phyloP scores from a whole-genome alignment of 2,888 invertebrate species.

The Spicauda simplicius region DNA sequence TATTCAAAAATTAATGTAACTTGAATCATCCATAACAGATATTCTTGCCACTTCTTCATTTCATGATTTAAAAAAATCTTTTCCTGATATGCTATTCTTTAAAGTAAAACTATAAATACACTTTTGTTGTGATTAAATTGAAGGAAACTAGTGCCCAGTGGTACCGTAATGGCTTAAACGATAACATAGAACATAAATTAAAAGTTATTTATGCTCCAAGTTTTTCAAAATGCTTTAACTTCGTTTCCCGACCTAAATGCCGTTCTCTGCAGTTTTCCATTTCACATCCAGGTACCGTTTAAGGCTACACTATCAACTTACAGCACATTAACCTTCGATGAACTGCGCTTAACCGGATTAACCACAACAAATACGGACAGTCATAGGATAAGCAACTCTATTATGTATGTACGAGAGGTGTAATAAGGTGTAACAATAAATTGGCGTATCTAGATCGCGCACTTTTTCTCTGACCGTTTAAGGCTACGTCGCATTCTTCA shows the following conservation, averaged over 20 bases:
- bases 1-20: too few relatives aligned
- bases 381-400: conserved; percentile 13
- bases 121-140: too few relatives aligned
- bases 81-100: too few relatives aligned
- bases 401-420: neutral
- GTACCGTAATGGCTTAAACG: too few relatives aligned
- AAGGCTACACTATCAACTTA: conserved; percentile 13
- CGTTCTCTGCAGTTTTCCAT: conserved; percentile 10
- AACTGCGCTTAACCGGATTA: conserved; percentile 19
- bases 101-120: too few relatives aligned
- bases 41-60: too few relatives aligned
- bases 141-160: too few relatives aligned
- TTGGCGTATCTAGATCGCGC: conserved; percentile 7
- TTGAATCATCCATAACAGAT: too few relatives aligned
- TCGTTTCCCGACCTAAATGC: neutral
- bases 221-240: neutral
- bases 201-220: too few relatives aligned
- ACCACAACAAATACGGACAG: neutral
- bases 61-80: too few relatives aligned
- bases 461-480: conserved; percentile 41
- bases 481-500: conserved; percentile 45
- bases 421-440: neutral
- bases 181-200: too few relatives aligned
- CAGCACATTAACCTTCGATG: conserved; percentile 27
- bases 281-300: conserved; percentile 18